Conservation (phyloP, 2,113 vertebrate species). For the Hypomesus transpacificus region DNA sequence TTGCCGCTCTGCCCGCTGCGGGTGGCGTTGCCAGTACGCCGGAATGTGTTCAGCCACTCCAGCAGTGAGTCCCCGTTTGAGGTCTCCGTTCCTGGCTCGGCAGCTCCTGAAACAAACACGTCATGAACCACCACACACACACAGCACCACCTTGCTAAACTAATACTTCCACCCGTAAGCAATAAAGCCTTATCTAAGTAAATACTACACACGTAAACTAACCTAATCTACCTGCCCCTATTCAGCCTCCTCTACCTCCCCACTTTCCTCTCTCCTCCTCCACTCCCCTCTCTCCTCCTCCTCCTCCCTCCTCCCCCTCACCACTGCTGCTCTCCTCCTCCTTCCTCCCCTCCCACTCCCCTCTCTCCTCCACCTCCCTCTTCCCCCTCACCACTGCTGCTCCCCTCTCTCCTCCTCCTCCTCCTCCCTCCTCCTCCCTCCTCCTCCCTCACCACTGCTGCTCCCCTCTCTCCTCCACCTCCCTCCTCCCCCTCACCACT, state of each 20-base stretch:
- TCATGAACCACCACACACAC: background rate
- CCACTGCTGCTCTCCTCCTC: too few relatives aligned
- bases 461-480: constrained; percentile 30
- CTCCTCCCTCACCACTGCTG: constrained; percentile 41
- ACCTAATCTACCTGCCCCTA: too few relatives aligned
- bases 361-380: constrained; percentile 42
- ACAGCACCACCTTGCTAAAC: too few relatives aligned
- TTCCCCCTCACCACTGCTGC: constrained; percentile 59
- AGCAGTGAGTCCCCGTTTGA: constrained; percentile 85
- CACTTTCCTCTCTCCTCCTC: background rate
- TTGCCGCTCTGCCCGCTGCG: constrained; percentile 93
- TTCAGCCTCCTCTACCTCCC: background rate
- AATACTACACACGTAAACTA: too few relatives aligned
- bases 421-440: constrained; percentile 40
- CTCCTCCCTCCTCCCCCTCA: constrained; percentile 40
- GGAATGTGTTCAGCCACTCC: constrained; percentile 90
- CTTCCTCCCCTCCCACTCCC: too few relatives aligned
- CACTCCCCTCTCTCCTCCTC: constrained; percentile 15
- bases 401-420: constrained; percentile 67
- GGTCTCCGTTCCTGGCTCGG: constrained; percentile 74
- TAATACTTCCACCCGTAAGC: too few relatives aligned
- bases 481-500: constrained; percentile 57
- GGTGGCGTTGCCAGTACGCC: constrained; percentile 86
- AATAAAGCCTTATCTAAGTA: too few relatives aligned
- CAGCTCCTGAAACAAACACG: constrained; percentile 68